These are phyloP conservation scores for Drosophila nr. medialis DNA, from an alignment of 2,888 invertebrate species.

Conservation along the genomic window DNA sequence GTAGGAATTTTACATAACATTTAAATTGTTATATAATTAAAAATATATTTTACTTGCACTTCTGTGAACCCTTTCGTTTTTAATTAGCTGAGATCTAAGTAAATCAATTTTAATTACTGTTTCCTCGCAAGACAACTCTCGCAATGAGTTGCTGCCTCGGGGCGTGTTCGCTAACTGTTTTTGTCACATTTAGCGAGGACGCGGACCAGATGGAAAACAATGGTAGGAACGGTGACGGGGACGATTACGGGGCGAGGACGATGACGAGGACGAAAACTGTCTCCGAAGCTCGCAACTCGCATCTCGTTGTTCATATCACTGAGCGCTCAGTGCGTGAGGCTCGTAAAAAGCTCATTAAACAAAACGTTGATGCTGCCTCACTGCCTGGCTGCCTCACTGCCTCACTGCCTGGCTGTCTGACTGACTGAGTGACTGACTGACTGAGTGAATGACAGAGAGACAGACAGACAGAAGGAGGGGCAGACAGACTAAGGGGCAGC, in stretches of 20 bases:
- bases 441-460: slow-evolving; percentile 16
- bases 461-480: neutral
- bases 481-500: neutral
- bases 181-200: slow-evolving; percentile 17
- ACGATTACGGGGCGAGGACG: neutral
- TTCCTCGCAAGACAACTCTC: slow-evolving; percentile 22
- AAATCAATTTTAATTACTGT: slow-evolving; percentile 19
- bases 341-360: slow-evolving; percentile 74
- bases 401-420: neutral
- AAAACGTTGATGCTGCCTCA: slow-evolving; percentile 46
- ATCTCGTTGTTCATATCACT: slow-evolving; percentile 27
- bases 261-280: neutral
- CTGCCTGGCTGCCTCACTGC: slow-evolving; percentile 16
- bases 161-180: slow-evolving; percentile 32
- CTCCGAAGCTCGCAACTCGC: slow-evolving; percentile 11
- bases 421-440: neutral
- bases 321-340: slow-evolving; percentile 28
- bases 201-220: neutral
- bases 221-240: slow-evolving; percentile 3
- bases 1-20: neutral
- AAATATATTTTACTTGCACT: neutral
- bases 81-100: neutral
- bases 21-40: neutral
- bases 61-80: neutral
- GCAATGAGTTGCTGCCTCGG: slow-evolving; percentile 8